Conservation (phyloP, 2,888 invertebrate species). For the Leptopilina myrica region DNA sequence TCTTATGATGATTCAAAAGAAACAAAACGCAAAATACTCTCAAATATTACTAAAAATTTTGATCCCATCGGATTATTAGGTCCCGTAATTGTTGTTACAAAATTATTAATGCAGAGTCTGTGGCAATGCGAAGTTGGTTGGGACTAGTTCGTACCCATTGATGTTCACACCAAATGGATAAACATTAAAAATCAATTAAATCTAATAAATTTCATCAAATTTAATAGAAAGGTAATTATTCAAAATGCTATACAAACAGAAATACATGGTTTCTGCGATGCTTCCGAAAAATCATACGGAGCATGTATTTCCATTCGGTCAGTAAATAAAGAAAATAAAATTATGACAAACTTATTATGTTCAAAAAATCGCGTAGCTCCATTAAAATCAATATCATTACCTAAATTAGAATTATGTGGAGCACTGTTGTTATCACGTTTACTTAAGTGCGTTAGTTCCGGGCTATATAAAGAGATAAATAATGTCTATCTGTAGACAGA, state of each 20-base stretch:
- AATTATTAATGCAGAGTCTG: too few relatives aligned
- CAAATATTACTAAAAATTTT: background rate
- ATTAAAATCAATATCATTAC: too few relatives aligned
- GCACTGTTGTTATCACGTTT: background rate
- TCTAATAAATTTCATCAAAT: too few relatives aligned
- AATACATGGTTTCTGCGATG: background rate
- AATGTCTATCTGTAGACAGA: background rate
- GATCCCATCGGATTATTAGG: too few relatives aligned
- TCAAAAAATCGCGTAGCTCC: slow-evolving; percentile 32
- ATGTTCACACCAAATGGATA: too few relatives aligned
- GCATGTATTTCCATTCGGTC: slow-evolving; percentile 1
- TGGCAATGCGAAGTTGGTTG: too few relatives aligned
- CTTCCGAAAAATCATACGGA: background rate
- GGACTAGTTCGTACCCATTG: too few relatives aligned
- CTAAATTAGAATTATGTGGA: too few relatives aligned
- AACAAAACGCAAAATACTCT: background rate
- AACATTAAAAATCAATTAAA: too few relatives aligned
- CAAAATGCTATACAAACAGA: too few relatives aligned
- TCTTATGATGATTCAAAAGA: background rate
- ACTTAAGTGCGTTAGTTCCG: background rate
- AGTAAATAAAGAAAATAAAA: background rate
- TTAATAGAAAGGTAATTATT: too few relatives aligned
- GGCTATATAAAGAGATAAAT: background rate
- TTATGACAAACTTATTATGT: slow-evolving; percentile 24
- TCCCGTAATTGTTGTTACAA: too few relatives aligned